Conservation (phyloP, 2,888 invertebrate genomes). For the Campopleginae sp. region DNA sequence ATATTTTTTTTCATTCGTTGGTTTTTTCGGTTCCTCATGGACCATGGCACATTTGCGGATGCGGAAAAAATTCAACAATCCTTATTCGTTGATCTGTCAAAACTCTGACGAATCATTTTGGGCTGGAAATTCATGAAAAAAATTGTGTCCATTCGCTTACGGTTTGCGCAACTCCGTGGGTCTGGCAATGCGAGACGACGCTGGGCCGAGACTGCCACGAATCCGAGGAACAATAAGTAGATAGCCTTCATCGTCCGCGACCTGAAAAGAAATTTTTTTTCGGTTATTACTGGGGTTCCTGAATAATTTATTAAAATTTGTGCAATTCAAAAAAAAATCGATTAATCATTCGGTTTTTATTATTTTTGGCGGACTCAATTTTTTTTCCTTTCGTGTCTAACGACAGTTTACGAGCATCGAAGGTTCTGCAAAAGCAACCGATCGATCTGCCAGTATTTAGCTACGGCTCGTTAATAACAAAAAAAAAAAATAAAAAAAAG, state of each 20-base stretch:
- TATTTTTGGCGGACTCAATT: neutral
- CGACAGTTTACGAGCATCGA: neutral
- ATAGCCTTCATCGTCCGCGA: conserved; percentile 77
- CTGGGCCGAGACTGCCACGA: conserved; percentile 90
- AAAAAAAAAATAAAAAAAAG: neutral
- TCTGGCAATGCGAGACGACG: conserved; percentile 94
- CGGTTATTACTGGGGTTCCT: neutral
- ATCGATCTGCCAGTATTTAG: neutral
- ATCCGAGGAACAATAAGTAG: conserved; percentile 88
- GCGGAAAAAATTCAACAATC: too few relatives aligned
- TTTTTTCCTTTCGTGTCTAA: neutral
- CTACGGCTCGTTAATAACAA: neutral
- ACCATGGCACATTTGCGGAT: too few relatives aligned
- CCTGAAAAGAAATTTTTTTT: conserved; percentile 70
- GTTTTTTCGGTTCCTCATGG: too few relatives aligned
- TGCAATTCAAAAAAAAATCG: neutral
- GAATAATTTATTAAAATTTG: neutral
- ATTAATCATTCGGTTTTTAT: neutral
- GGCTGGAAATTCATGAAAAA: conserved; percentile 4
- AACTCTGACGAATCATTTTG: neutral
- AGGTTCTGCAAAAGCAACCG: neutral
- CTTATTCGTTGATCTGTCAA: neutral
- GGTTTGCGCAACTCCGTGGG: conserved; percentile 94
- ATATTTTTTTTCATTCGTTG: neutral
- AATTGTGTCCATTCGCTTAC: conserved; percentile 87